Base-by-base conservation (phyloP, 2,797 vertebrate genomes). In the Brotula barbata region DNA sequence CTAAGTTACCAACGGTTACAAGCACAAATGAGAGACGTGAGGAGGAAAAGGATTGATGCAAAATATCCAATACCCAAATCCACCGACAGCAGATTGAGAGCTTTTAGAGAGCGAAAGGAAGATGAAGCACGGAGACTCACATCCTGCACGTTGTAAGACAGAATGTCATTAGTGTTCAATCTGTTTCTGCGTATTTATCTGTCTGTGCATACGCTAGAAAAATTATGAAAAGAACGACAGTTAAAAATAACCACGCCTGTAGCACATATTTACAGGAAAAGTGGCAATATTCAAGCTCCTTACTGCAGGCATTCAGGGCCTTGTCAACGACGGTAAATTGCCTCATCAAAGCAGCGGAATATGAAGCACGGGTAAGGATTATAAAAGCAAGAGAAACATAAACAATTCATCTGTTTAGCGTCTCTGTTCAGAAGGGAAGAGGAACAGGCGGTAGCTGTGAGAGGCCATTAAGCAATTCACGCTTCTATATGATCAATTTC, bases 321-420 rank as follows among this genome's bases (percentile, higher is more conserved):
- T 67, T 82, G 80, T 73, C 71, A 58, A 25, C 54, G 41, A 76
- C 74, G 66, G 58, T 73, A 67, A 82, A 83, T 73, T 51, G 63
- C 55, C 42, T 77, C 61, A 49, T 58, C 53, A 44, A 16, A 55
- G 57, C 9, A 6, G 65, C 23, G 23, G 71, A 67, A 74, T 36
- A 64, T 50, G 36, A 11, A 41, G 23, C 43, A 65, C n/a, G 58
- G 42, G 43, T 39, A 54, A 37, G 76, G 53, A 77, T 67, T 63
- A 74, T 49, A 73, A 55, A 42, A 69, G 61, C 45, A 47, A 71
- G 54, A 73, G 61, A 80, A 72, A 77, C 63, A 68, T 60, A 80
- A 77, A 66, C 54, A 20, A 55, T 71, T 68, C 55, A 67, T 67
- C 64, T 71, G 42, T 71, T 72, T 60, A 43, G 57, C 67, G 52